Evolutionary conservation across 2,113 vertebrate species (phyloP).

Genomic region (Noturus placidus): DNA sequence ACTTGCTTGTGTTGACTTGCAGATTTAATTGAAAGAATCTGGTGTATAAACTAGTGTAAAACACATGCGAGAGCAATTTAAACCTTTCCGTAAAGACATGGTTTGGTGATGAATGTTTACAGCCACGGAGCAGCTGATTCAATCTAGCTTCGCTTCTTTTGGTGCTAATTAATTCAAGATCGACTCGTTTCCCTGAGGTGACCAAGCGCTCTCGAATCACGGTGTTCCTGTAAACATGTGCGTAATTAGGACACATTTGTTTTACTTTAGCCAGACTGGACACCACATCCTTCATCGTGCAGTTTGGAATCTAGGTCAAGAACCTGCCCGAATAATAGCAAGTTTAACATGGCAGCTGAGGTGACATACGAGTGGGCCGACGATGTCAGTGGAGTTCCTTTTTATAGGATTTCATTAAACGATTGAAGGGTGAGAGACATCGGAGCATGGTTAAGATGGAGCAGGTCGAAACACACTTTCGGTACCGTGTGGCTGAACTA

Average conservation of each 20-base stretch:
- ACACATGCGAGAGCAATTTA: background rate
- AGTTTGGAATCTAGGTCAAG: background rate
- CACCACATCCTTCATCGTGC: background rate
- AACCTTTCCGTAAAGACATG: background rate
- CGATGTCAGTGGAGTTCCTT: too few relatives aligned
- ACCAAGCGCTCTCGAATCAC: slow-evolving; percentile 1
- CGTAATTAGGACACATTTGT: slow-evolving; percentile 17
- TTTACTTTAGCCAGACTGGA: slow-evolving; percentile 1
- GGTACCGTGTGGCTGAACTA: too few relatives aligned
- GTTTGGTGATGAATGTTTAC: background rate
- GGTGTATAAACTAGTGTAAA: background rate
- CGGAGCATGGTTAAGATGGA: background rate
- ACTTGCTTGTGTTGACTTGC: background rate
- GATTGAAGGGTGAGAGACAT: background rate
- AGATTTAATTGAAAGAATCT: too few relatives aligned
- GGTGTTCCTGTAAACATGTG: slow-evolving; percentile 2
- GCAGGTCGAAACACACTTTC: background rate
- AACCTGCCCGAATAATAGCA: background rate
- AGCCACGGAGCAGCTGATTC: background rate
- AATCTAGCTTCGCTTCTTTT: background rate
- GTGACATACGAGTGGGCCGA: background rate
- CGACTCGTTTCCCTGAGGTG: background rate
- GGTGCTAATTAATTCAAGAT: slow-evolving; percentile 4
- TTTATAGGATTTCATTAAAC: background rate
- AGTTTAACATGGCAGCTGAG: background rate